Evolutionary conservation across 2,888 invertebrate species (phyloP).

Genomic region (Perizoma affinitatum): DNA sequence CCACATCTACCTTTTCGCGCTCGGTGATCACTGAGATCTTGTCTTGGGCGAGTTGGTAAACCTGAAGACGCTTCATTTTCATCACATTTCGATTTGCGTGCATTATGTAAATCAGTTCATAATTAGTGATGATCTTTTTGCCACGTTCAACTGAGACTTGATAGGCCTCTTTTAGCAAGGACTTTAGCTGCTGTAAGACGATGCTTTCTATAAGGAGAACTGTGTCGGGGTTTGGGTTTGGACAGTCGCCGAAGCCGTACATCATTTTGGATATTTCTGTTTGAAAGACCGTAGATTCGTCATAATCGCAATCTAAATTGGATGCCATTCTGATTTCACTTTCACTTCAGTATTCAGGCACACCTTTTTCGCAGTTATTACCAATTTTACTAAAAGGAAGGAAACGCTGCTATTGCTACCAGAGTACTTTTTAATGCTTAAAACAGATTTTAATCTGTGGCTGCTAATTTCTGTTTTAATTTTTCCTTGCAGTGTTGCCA

Average conservation of each 20-base stretch:
- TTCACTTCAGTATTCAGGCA: background rate
- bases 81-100: slow-evolving; percentile 88
- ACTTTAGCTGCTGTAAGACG: slow-evolving; percentile 90
- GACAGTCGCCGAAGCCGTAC: slow-evolving; percentile 96
- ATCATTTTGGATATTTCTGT: slow-evolving; percentile 93
- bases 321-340: slow-evolving; percentile 59
- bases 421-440: no score
- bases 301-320: slow-evolving; percentile 65
- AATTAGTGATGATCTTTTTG: slow-evolving; percentile 81
- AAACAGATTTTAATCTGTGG: no score
- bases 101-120: slow-evolving; percentile 92
- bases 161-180: slow-evolving; percentile 89
- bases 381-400: no score
- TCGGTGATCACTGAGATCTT: slow-evolving; percentile 46
- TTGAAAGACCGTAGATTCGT: slow-evolving; percentile 75
- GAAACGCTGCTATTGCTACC: no score
- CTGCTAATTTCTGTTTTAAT: no score
- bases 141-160: slow-evolving; percentile 87
- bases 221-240: slow-evolving; percentile 91
- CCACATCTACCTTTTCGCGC: slow-evolving; percentile 75
- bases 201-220: slow-evolving; percentile 93
- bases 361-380: no score
- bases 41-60: slow-evolving; percentile 87
- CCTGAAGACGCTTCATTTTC: slow-evolving; percentile 89
- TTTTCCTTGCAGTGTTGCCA: no score